Evolutionary conservation across 2,797 vertebrate species (phyloP).

Genomic region (Poecilia gillii): DNA sequence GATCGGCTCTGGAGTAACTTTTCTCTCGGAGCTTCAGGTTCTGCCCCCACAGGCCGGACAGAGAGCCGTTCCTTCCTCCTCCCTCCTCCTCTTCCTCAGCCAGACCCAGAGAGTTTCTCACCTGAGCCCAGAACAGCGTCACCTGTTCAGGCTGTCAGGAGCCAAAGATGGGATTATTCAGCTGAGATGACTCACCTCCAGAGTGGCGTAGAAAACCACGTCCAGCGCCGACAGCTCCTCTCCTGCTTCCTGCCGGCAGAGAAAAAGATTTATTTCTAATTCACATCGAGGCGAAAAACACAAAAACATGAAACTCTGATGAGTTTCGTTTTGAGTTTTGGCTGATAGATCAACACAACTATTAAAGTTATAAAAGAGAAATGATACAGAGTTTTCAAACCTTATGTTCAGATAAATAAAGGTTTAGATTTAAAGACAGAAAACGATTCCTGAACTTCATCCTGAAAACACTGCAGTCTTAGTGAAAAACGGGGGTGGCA

Average conservation of each 20-base stretch:
- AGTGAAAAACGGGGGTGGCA: no score
- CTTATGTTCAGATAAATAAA: no score
- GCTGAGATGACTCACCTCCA: conserved; percentile 83
- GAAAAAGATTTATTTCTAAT: accelerated
- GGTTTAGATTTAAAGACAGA: no score
- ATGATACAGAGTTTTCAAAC: no score
- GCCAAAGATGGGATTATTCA: accelerated
- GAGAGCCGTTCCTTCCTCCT: conserved; percentile 58
- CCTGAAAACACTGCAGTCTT: no score
- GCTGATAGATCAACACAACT: no score
- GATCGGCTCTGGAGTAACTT: conserved; percentile 83
- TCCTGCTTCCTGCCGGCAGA: conserved; percentile 52
- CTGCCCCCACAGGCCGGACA: conserved; percentile 76
- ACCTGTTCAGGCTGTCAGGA: no score
- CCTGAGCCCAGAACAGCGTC: conserved; percentile 34
- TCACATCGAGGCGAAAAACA: background rate
- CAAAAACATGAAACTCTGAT: background rate
- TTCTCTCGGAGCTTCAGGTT: conserved; percentile 72
- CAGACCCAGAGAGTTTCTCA: conserved; percentile 86
- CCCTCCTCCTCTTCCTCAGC: conserved; percentile 70
- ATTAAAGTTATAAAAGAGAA: no score
- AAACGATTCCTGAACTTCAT: no score
- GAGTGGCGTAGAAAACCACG: conserved; percentile 87
- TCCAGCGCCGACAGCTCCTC: conserved; percentile 86
- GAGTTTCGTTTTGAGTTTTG: background rate